A percentile compares a stretch with the other conserved stretches of the same genome.
Evolutionary conservation across 2,797 vertebrate genomes (phyloP).

Genomic region (Botia almorhae): DNA sequence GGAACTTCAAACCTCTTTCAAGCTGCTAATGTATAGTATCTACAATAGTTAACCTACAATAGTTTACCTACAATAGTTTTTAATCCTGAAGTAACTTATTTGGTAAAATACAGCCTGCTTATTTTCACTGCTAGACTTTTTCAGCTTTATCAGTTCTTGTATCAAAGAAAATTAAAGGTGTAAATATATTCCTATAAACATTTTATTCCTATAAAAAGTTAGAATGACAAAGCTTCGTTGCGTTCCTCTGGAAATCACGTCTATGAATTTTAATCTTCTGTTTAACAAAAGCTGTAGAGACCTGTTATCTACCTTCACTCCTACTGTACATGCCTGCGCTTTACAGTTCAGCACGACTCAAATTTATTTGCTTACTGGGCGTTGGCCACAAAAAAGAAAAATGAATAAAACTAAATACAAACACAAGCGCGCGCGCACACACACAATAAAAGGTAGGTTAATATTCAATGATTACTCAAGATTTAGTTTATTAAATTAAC

Average conservation of each 20-base stretch:
- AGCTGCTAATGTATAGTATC: background rate
- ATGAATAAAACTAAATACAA: conserved; percentile 22
- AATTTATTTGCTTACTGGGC: conserved; percentile 47
- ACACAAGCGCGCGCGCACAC: background rate
- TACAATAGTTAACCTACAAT: background rate
- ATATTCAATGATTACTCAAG: background rate
- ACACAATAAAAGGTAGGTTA: background rate
- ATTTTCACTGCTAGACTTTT: background rate
- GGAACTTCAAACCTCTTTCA: background rate
- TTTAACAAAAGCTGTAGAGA: conserved; percentile 29
- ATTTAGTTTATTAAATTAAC: background rate
- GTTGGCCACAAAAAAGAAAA: conserved; percentile 49
- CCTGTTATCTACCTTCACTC: background rate
- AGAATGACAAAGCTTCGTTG: background rate
- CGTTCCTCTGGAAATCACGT: background rate
- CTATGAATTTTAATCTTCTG: background rate
- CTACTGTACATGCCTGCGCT: background rate
- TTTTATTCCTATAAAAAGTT: background rate
- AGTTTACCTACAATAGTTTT: too few species aligned
- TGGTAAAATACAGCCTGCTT: background rate
- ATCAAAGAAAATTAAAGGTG: background rate
- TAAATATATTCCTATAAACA: background rate
- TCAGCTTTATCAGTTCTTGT: background rate
- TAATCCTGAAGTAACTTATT: background rate
- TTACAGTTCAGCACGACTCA: conserved; percentile 26